A percentile compares a stretch with the other conserved stretches of the same genome.
phyloP scores from a whole-genome alignment of 2,888 invertebrate genomes.

The Tholera decimalis region DNA sequence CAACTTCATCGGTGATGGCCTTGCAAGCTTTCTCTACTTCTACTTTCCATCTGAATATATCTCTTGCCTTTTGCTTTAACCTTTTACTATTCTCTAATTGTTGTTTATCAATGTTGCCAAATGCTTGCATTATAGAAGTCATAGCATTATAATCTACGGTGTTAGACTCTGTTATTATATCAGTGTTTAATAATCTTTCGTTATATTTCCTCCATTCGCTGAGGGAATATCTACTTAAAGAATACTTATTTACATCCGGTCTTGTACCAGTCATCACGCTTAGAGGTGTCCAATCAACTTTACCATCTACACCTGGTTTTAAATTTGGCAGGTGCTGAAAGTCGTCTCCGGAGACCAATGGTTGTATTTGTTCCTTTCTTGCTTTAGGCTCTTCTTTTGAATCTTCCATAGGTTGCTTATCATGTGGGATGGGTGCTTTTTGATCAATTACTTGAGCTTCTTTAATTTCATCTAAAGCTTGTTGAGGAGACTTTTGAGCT shows the following conservation, averaged over 20 bases:
- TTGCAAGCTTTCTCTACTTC: constrained; percentile 94
- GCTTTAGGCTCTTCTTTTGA: not conserved
- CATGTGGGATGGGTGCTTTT: not conserved
- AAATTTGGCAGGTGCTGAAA: constrained; percentile 74
- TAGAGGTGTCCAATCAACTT: constrained; percentile 94
- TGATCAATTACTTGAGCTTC: constrained; percentile 55
- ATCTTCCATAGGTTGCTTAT: not conserved
- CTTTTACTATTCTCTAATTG: constrained; percentile 93
- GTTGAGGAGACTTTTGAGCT: constrained; percentile 72
- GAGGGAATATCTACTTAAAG: constrained; percentile 93
- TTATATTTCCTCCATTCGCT: constrained; percentile 94
- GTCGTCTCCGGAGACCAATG: constrained; percentile 65
- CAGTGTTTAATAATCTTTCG: constrained; percentile 87
- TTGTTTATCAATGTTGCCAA: constrained; percentile 93
- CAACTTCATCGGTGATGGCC: constrained; percentile 94
- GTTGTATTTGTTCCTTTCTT: constrained; percentile 19
- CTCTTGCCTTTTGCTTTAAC: constrained; percentile 92
- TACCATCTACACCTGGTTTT: constrained; percentile 93
- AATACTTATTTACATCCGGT: constrained; percentile 94
- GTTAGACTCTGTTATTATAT: constrained; percentile 89
- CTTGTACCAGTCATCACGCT: constrained; percentile 94
- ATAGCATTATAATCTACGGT: constrained; percentile 92
- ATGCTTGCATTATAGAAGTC: constrained; percentile 92
- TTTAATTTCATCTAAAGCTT: constrained; percentile 67
- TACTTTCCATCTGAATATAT: constrained; percentile 94